Base-by-base conservation (phyloP, 2,113 vertebrate species). In the Hippopotamus amphibius region DNA sequence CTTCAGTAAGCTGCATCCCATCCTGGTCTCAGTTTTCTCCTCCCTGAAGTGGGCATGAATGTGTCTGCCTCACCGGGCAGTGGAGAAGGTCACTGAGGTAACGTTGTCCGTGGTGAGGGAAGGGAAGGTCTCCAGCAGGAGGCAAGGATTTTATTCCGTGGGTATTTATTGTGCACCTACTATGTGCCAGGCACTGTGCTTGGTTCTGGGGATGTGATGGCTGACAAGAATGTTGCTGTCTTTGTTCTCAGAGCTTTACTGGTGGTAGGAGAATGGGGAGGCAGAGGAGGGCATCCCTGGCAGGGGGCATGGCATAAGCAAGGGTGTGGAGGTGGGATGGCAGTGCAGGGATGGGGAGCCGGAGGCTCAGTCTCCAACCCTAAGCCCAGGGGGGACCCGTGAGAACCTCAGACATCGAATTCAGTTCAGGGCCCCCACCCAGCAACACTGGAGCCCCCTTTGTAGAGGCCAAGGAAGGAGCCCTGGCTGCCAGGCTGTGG, bases 241-340 rank as follows among this genome's bases (percentile, higher is more conserved):
- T 50, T 57, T 90, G 63, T 19, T 77, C 8, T 87, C 33, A 37
- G 79, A 80, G 53, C 17, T 77, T 19, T 76, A 33, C 21, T 0
- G 16, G 50, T 69, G 43, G 37, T 17, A 14, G 46, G n/a, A n/a
- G 76, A 61, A 43, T 2, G 33, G 24, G 9, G 53, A 61, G 33
- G 21, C 10, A 5, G 59, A 5, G 59, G 53, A 41, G 53, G 59
- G 30, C 7, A 1, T 16, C 33, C 12, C 48, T 21, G 28, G 66
- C 2, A 3, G 55, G 6, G 6, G 65, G 10, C 24, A 7, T 1
- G 0, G 68, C 33, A 9, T 24, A 8, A 37, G 48, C 15, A 0
- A 37, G 61, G 15, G 6, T 17, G 17, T 41, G 66, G 50, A 48
- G 63, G 50, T 61, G 46, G 57, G 41, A 4, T 61, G 55, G 43